Evolutionary conservation across 2,888 invertebrate species (phyloP), one percentile per base, ranked within the genome.

Genomic region (Oeneis ivallda): DNA sequence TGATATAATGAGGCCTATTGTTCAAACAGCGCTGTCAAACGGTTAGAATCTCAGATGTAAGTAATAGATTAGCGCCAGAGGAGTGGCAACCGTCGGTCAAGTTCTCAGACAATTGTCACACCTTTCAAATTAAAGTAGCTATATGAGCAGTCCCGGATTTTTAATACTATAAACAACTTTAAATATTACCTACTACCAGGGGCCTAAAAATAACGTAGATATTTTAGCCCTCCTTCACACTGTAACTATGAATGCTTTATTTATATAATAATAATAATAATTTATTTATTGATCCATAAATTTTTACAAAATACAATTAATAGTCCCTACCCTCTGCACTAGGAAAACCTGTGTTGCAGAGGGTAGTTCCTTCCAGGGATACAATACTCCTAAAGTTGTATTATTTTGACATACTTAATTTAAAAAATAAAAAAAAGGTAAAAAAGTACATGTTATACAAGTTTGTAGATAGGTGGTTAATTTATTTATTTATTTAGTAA

Each of bases 41-140:
- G 57, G 60, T 63, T 62, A 47, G 61, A 62, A 67, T 67, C 52
- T 65, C 37, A 63, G 67, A 67, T 67, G 59, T 63, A 57, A n/a
- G 60, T 64, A 60, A n/a, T n/a, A 65, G 67, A 67, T 63, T 61
- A 67, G 67, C 67, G 65, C 62, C 60, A 67, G 62, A 62, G 67
- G 69, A 69, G 69, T 67, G 69, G 67, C 69, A 65, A 69, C 58
- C 69, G 69, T 63, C 69, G 56, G 63, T 67, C 69, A 67, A 65
- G 54, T 69, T 67, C 56, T 65, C 60, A 65, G 60, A 68, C 68
- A 34, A 13, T 60, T 68, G 68, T 66, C 70, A 64, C 69, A 69
- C 65, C 65, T 69, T 62, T 17, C 66, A 56, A 45, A 64, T 64
- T 56, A 50, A 32, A 19, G 41, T 8, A 9, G 50, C 26, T 26